phyloP scores from a whole-genome alignment of 2,888 invertebrate genomes.

The Mellilla xanthometata region DNA sequence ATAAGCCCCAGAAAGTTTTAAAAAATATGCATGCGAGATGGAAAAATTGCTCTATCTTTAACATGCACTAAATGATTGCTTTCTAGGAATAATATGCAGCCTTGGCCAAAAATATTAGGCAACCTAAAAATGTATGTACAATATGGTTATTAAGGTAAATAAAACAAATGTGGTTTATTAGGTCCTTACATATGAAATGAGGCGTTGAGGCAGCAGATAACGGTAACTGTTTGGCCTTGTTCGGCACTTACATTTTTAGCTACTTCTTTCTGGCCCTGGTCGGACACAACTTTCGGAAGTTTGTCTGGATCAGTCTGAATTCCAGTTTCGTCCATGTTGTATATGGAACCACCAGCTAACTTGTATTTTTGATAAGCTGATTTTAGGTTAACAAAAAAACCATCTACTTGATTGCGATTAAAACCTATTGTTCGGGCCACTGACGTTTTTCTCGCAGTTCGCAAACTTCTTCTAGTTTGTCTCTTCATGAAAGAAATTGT shows the following conservation, averaged over 20 bases:
- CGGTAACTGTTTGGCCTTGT: background rate
- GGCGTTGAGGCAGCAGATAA: background rate
- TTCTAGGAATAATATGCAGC: too few relatives aligned
- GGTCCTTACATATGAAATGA: too few relatives aligned
- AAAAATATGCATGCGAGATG: too few relatives aligned
- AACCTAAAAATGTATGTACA: too few relatives aligned
- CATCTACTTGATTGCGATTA: conserved; percentile 2
- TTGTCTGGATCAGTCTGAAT: conserved; percentile 2
- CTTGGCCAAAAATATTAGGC: too few relatives aligned
- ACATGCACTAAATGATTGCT: too few relatives aligned
- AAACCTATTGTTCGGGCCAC: conserved; percentile 4
- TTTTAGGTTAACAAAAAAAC: conserved; percentile 8
- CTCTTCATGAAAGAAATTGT: conserved; percentile 4
- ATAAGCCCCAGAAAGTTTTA: too few relatives aligned
- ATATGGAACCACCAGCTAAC: conserved; percentile 12
- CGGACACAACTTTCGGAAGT: conserved; percentile 8
- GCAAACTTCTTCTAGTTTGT: conserved; percentile 4
- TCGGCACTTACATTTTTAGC: conserved; percentile 1
- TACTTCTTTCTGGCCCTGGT: conserved; percentile 3
- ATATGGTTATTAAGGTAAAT: too few relatives aligned
- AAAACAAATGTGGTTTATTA: too few relatives aligned
- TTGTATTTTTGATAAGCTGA: conserved; percentile 11
- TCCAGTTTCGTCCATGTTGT: conserved; percentile 1
- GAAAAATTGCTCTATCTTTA: too few relatives aligned
- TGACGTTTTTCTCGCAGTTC: conserved; percentile 7